Conservation (phyloP, 2,113 vertebrate genomes). For the Peromyscus leucopus region DNA sequence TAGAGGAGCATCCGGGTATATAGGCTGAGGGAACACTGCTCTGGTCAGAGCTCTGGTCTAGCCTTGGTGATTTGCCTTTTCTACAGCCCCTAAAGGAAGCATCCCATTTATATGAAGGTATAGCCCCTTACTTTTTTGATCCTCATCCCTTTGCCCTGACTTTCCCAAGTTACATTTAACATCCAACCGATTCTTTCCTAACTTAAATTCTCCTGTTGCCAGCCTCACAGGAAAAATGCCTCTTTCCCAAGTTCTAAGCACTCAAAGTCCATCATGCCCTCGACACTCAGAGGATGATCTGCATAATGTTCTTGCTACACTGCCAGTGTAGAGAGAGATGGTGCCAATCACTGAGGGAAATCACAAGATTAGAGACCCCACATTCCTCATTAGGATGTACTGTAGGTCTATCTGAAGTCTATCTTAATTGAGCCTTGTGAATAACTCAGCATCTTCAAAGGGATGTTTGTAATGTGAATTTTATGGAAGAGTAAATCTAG, state of each 20-base stretch:
- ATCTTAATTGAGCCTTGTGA: not conserved
- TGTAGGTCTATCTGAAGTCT: not conserved
- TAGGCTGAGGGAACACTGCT: not conserved
- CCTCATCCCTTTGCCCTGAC: not conserved
- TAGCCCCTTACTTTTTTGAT: not conserved
- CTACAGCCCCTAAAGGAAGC: not conserved
- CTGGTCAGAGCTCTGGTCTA: fast-evolving
- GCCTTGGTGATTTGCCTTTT: not conserved
- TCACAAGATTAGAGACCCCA: not conserved
- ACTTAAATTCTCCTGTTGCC: not conserved
- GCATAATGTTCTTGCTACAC: fast-evolving
- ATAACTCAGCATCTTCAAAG: not conserved
- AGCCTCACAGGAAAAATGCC: not conserved
- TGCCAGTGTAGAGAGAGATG: not conserved
- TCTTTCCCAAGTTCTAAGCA: not conserved
- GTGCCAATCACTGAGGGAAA: not conserved
- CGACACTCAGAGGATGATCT: not conserved
- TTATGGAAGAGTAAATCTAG: conserved; percentile 27
- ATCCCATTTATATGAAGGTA: not conserved
- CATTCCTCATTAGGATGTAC: not conserved
- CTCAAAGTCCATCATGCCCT: not conserved
- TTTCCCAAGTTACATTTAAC: not conserved
- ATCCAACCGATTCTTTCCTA: not conserved
- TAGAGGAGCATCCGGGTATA: not conserved
- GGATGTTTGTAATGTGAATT: not conserved